Evolutionary conservation across 2,888 invertebrate species (phyloP).

Genomic region (Molorchus minor): DNA sequence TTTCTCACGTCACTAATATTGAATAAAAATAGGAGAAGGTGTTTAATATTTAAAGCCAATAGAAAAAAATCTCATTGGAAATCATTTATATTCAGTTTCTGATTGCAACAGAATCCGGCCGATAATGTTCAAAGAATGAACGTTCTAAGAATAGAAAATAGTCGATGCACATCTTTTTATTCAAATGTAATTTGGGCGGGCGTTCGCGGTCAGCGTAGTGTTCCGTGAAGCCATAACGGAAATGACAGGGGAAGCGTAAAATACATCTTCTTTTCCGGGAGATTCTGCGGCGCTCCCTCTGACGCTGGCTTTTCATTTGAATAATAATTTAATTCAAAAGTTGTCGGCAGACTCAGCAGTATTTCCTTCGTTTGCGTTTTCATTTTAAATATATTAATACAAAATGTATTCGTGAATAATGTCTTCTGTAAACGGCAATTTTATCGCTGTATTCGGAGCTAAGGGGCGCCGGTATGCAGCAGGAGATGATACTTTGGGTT

Average conservation of each 20-base stretch:
- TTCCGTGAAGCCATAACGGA: conserved; percentile 52
- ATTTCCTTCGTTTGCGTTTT: conserved; percentile 54
- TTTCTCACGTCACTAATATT: too few species aligned
- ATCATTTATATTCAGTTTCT: conserved; percentile 7
- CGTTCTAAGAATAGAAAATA: conserved; percentile 32
- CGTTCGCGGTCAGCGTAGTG: conserved; percentile 55
- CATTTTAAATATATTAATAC: conserved; percentile 57
- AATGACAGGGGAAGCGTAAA: conserved; percentile 55
- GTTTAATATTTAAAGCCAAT: too few species aligned
- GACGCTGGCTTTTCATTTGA: conserved; percentile 56
- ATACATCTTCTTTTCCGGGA: conserved; percentile 56
- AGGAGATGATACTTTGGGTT: not conserved
- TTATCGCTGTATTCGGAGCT: conserved; percentile 18
- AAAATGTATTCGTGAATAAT: conserved; percentile 51
- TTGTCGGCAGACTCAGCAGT: conserved; percentile 51
- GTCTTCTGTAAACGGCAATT: conserved; percentile 45
- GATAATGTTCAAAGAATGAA: conserved; percentile 26
- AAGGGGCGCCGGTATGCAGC: not conserved
- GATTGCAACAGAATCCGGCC: not conserved
- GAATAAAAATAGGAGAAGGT: too few species aligned
- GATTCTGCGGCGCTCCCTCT: conserved; percentile 41
- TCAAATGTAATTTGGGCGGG: conserved; percentile 55
- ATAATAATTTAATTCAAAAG: conserved; percentile 58
- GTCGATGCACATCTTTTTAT: conserved; percentile 48
- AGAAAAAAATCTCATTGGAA: not conserved